Base-by-base conservation (phyloP, 2,113 vertebrate genomes). In the Tachycineta bicolor region DNA sequence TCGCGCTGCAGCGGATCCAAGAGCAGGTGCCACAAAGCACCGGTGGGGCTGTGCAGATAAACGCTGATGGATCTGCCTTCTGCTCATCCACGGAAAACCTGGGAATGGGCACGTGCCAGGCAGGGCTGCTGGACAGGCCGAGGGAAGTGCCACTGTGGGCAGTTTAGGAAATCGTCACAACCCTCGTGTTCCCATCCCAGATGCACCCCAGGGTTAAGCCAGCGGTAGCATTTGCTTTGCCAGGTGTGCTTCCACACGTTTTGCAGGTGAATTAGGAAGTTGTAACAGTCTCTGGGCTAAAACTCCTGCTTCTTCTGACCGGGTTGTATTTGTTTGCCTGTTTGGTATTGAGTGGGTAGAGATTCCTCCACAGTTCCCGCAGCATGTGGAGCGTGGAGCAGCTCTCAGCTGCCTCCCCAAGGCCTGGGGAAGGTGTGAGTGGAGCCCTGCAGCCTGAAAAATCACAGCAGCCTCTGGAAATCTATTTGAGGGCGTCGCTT, bases 1-100 rank as follows among this genome's bases (percentile, higher is more conserved):
- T 46, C 4, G 1, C 0, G 3, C 10, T 53, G 6, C 1, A 6
- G 67, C 1, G 23, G 43, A n/a, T 37, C 10, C 19, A 33, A 17
- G 0, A 44, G n/a, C 56, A 46, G 69, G 75, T 49, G 46, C 62
- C 14, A 1, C 44, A 26, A 5, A 19, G 49, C n/a, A 41, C 23
- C 41, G 1, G n/a, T 6, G 73, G 59, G 69, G 68, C 52, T 68
- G 50, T 46, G 5, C 4, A 11, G 21, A 23, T 8, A 6, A 62
- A 34, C 10, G 3, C 21, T 6, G 59, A 5, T 0, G 11, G 53
- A 19, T 83, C 89, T 68, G 12, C 43, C 39, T 75, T 44, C 60
- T 55, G 18, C 56, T 65, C 11, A 4, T 56, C 19, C 17, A 2
- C 8, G 73, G 89, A 59, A 73, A 83, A 56, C 0, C 7, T 86